These are phyloP conservation scores for Meloidogyne chitwoodi DNA, from an alignment of 1,140 invertebrate species.

Conservation along the genomic window DNA sequence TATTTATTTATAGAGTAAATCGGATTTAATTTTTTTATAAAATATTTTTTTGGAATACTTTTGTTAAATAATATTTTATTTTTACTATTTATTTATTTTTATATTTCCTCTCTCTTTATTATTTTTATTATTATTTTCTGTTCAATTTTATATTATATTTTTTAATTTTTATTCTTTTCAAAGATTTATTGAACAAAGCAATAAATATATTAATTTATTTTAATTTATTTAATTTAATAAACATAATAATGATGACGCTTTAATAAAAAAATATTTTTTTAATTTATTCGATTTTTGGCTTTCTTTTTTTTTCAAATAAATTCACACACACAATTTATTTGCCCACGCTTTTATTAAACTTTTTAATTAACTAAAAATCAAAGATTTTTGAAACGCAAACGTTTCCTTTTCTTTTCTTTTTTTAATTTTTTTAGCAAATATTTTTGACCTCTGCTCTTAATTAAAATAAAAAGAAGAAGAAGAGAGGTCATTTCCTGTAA, in stretches of 20 bases:
- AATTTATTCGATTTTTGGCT: not conserved
- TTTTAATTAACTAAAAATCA: not conserved
- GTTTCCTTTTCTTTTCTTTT: not conserved
- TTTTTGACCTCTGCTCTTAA: not conserved
- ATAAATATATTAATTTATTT: not conserved
- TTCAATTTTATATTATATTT: not conserved
- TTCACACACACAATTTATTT: not conserved
- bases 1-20: not conserved
- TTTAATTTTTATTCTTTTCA: not conserved
- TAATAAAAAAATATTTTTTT: not conserved
- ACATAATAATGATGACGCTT: not conserved
- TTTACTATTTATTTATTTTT: not conserved
- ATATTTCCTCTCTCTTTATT: not conserved
- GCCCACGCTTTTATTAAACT: not conserved
- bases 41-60: not conserved
- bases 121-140: not conserved
- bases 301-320: not conserved
- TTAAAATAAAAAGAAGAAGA: too few species aligned
- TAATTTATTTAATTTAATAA: not conserved
- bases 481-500: not conserved
- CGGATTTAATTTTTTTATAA: not conserved
- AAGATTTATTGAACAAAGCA: not conserved
- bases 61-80: not conserved
- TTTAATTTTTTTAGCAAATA: too few species aligned
- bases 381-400: not conserved